These are phyloP conservation scores for Nysson spinosus DNA, from an alignment of 2,888 invertebrate genomes.

Conservation along the genomic window DNA sequence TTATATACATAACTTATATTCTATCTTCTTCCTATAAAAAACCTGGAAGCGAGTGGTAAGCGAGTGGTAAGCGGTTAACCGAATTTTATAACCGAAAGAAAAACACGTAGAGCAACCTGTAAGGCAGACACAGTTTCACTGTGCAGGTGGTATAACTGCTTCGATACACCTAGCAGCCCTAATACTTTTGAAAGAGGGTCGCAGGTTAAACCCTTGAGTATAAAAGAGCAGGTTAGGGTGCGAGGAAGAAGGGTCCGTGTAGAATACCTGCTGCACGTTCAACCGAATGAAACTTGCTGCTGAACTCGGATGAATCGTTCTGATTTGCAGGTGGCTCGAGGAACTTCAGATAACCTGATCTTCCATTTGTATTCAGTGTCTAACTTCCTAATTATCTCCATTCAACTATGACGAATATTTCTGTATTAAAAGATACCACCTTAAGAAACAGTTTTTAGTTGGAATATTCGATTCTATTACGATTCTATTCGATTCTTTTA, in stretches of 20 bases:
- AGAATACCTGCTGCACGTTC: conserved; percentile 40
- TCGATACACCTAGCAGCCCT: conserved; percentile 5
- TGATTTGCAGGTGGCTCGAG: conserved; percentile 37
- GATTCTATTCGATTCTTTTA: too few species aligned
- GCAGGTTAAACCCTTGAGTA: conserved; percentile 25
- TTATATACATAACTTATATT: too few species aligned
- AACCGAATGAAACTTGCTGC: not conserved
- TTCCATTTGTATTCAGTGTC: conserved; percentile 33
- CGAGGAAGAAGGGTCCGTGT: conserved; percentile 18
- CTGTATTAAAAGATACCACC: conserved; percentile 43
- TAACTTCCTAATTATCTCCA: conserved; percentile 20
- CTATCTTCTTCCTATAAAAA: too few species aligned
- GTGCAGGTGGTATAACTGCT: conserved; percentile 40
- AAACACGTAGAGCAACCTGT: too few species aligned
- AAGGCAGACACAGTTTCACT: not conserved
- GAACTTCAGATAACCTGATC: conserved; percentile 18
- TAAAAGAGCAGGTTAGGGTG: conserved; percentile 45
- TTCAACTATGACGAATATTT: conserved; percentile 25
- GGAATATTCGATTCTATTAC: too few species aligned
- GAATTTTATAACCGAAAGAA: too few species aligned
- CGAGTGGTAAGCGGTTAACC: too few species aligned
- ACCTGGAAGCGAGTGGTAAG: too few species aligned
- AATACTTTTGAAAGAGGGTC: conserved; percentile 23
- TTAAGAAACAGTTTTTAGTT: too few species aligned
- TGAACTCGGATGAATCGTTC: conserved; percentile 20